Base-by-base conservation (phyloP, 1,140 invertebrate genomes). In the Pachyrhynchus sulphureomaculatus region DNA sequence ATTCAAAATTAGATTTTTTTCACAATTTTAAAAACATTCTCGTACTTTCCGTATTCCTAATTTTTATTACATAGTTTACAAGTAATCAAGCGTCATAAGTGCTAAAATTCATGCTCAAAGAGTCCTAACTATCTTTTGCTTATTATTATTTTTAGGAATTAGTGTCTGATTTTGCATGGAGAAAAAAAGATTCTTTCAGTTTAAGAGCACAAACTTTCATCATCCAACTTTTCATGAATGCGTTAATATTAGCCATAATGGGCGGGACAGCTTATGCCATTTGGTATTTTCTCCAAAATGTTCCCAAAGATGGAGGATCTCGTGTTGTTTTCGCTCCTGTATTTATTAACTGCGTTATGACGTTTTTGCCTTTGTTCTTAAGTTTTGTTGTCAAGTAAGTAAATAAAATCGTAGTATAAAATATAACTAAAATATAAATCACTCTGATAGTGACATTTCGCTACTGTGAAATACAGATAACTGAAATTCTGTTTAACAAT, bases 191-290 rank as follows among this genome's bases (percentile, higher is more conserved):
- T 5, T 47, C 56, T 8, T 59, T 26, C 17, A 24, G 32, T 1
- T n/a, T 45, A 6, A 59, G 32, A 29, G 45, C 47, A 13, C 34
- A 68, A 47, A 61, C 51, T 67, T 2, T 65, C 33, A 60, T 56
- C 8, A 72, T 77, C n/a, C 81, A 82, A 62, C 33, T 79, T 23
- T 49, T 72, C 10, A 72, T 79, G 18, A 79, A 80, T 36, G 51
- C 70, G 10, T 47, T 82, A 2, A 72, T 81, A 20, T 15, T 83
- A 20, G 6, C 71, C 4, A 39, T 80, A 4, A 76, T 83, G 15
- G 72, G 44, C 13, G 77, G 71, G 0, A 75, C 79, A 6, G 78
- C 78, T 33, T 70, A 69, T 33, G 53, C 81, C 4, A 69, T 81
- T 39, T 81, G 79, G 77, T 64, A 69, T 12, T 66, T 83, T n/a